These are phyloP conservation scores for Labrus mixtus DNA, from an alignment of 2,113 vertebrate genomes.

Conservation along the genomic window DNA sequence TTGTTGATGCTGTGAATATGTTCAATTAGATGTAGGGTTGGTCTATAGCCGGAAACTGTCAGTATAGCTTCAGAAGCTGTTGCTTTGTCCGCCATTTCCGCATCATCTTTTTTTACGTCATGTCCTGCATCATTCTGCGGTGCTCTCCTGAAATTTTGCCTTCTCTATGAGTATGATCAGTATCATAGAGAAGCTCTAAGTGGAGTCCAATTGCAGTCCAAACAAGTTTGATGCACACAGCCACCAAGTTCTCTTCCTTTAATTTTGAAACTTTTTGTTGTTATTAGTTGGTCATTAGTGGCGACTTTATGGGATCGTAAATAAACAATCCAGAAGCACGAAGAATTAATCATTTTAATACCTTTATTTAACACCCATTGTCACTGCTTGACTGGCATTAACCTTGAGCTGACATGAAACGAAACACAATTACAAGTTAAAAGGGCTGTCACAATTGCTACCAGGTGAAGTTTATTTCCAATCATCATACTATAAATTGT, in stretches of 20 bases:
- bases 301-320: background rate
- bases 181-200: background rate
- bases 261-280: conserved; percentile 1
- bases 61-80: too few species aligned
- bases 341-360: conserved; percentile 30
- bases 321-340: conserved; percentile 15
- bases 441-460: conserved; percentile 36
- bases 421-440: conserved; percentile 51
- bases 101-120: too few species aligned
- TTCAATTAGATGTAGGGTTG: too few species aligned
- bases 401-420: conserved; percentile 49
- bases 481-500: conserved; percentile 54
- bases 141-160: too few species aligned
- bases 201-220: background rate
- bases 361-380: conserved; percentile 49
- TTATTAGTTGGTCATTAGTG: background rate
- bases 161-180: too few species aligned
- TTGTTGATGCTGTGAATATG: too few species aligned
- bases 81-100: too few species aligned
- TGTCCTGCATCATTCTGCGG: too few species aligned
- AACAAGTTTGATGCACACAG: background rate
- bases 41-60: too few species aligned
- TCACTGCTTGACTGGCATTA: conserved; percentile 42
- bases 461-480: conserved; percentile 62
- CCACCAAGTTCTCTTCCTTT: background rate